Conservation (phyloP, 2,888 invertebrate species). For the Rutpela maculata region DNA sequence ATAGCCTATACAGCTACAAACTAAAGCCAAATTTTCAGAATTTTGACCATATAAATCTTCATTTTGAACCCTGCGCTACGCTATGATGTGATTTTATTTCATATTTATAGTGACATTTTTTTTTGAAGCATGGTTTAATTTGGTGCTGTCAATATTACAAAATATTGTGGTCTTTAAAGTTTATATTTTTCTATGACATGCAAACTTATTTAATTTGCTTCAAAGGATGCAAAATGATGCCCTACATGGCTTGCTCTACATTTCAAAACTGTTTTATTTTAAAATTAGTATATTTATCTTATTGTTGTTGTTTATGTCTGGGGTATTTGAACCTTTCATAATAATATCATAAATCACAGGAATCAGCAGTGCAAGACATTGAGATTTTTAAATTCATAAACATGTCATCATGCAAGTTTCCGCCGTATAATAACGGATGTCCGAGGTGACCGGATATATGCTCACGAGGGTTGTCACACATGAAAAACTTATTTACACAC, state of each 20-base stretch:
- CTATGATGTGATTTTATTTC: no score
- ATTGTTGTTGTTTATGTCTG: not conserved
- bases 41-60: no score
- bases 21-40: no score
- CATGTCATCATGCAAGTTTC: constrained; percentile 51
- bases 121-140: no score
- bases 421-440: constrained; percentile 53
- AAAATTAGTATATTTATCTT: not conserved
- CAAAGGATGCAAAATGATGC: no score
- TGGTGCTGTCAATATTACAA: no score
- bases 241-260: not conserved
- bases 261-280: not conserved
- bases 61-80: no score
- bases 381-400: constrained; percentile 52
- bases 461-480: constrained; percentile 57
- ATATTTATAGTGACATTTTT: no score
- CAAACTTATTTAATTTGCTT: no score
- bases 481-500: constrained; percentile 44
- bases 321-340: constrained; percentile 17
- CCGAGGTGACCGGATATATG: constrained; percentile 61
- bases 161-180: no score
- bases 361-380: constrained; percentile 40
- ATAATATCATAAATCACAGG: constrained; percentile 43
- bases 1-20: no score
- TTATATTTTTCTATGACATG: no score